Evolutionary conservation across 1,140 invertebrate species (phyloP).

Genomic region (Pseudoatta argentina): DNA sequence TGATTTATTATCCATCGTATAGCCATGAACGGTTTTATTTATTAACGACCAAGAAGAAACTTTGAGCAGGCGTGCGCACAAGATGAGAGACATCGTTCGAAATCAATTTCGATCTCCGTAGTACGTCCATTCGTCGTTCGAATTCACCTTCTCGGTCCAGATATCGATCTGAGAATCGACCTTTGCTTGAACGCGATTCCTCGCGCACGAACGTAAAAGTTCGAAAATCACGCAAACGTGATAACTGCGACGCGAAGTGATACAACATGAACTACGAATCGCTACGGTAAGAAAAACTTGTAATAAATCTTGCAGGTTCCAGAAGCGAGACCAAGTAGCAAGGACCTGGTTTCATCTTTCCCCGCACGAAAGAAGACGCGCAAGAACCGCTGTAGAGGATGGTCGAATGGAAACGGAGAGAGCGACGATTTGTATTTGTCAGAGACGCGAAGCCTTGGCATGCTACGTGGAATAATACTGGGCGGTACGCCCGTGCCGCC

Average conservation of each 20-base stretch:
- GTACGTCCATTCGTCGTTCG: not conserved
- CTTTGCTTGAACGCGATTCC: not conserved
- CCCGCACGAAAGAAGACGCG: constrained; percentile 55
- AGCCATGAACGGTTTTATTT: constrained; percentile 29
- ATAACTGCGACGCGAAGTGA: constrained; percentile 34
- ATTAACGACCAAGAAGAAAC: constrained; percentile 21
- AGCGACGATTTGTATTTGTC: constrained; percentile 79
- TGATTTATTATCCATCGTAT: constrained; percentile 41
- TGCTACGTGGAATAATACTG: constrained; percentile 64
- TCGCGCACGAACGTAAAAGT: constrained; percentile 5
- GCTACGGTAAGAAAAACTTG: constrained; percentile 50
- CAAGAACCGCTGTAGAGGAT: constrained; percentile 59
- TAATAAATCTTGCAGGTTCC: constrained; percentile 72
- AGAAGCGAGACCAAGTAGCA: constrained; percentile 49
- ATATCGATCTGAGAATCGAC: constrained; percentile 6
- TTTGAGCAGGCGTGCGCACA: too few relatives aligned
- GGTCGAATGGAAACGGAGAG: constrained; percentile 32
- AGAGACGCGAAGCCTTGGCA: constrained; percentile 56
- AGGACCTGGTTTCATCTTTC: constrained; percentile 71
- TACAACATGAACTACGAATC: constrained; percentile 36
- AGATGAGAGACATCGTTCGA: constrained; percentile 5
- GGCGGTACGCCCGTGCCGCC: not conserved
- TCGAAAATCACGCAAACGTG: constrained; percentile 46
- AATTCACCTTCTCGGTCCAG: not conserved
- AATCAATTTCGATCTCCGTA: constrained; percentile 17